Evolutionary conservation across 2,888 invertebrate genomes (phyloP), one percentile per base, ranked within the genome.

Genomic region (Coleophora flavipennella): DNA sequence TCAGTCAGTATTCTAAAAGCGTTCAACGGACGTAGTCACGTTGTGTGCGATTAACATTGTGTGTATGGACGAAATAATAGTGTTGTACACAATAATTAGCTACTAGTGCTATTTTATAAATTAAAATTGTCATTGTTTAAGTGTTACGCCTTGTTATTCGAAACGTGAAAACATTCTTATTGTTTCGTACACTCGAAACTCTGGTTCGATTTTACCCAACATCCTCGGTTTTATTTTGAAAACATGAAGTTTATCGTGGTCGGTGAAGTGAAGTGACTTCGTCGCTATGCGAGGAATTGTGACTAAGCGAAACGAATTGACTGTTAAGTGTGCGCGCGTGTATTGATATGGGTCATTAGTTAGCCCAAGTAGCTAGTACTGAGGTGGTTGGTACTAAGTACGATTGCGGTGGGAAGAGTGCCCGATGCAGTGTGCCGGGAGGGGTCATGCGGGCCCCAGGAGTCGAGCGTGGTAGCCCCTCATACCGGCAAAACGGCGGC

Each of bases 401-500:
- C 53, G 53, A 61, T 59, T 63, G 45, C 42, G 42, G 33, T 55
- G 49, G 55, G 57, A 59, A 53, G 58, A 59, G 57, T 61, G 57
- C 53, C 52, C 54, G 59, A 70, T 75, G 70, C 72, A 76, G 69
- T 69, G 83, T 84, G 64, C 53, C 59, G 51, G 61, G 61, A 71
- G 68, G 64, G 75, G 79, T 46, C 72, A 81, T 81, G 81, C 70
- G 48, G 70, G 62, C 62, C 68, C 68, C 54, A 69, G 67, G 63
- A 63, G 69, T 66, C 66, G 78, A 77, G 73, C 55, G 61, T 11
- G 11, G 11, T 26, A 26, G 50, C 52, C 54, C 46, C 56, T 50
- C 59, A 73, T 59, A 71, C 63, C 70, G 59, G 59, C 81, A 83
- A 75, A 57, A 83, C 83, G 83, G 83, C 81, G 66, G 61, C 74